phyloP scores from a whole-genome alignment of 2,113 vertebrate species.

The chimpanzee (Pan troglodytes) region NHGRI_mPanTro3-v2.1_pri NC_072404.2:130211001-130211500 shows the following conservation, averaged over 20 bases:
- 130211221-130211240: conserved; percentile 84
- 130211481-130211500: neutral
- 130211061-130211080: conserved; percentile 58
- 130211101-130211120: conserved; percentile 81
- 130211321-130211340: conserved; percentile 76
- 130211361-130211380: conserved; percentile 73
- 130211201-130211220: conserved; percentile 80
- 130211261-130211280: conserved; percentile 86
- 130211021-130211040: neutral
- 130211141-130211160: conserved; percentile 81
- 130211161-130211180: conserved; percentile 87
- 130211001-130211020: neutral
- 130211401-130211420: conserved; percentile 25
- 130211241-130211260: conserved; percentile 87
- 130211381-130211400: conserved; percentile 81
- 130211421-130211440: neutral
- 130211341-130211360: conserved; percentile 62
- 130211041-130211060: neutral
- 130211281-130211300: conserved; percentile 78
- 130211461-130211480: neutral
- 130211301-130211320: conserved; percentile 80
- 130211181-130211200: conserved; percentile 81
- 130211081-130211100: conserved; percentile 67
- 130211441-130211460: neutral
- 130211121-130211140: conserved; percentile 85